Conservation (phyloP, 2,888 invertebrate genomes). For the Drosophila lacicola region DNA sequence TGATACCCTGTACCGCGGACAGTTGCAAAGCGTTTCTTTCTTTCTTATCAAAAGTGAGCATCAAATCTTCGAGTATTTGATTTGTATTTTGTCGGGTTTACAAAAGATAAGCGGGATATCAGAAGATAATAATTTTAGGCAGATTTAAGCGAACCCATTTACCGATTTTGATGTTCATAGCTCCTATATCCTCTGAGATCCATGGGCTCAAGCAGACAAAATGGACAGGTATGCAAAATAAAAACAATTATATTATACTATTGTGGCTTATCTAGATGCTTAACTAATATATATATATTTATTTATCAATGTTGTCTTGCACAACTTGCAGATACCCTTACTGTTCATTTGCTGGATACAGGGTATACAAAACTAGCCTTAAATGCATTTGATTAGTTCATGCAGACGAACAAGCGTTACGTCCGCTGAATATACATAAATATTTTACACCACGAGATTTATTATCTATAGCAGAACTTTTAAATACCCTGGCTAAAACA, state of each 20-base stretch:
- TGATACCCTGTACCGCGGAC: slow-evolving; percentile 3
- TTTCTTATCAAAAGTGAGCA: too few relatives aligned
- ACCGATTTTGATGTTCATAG: too few relatives aligned
- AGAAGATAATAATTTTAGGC: too few relatives aligned
- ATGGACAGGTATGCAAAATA: too few relatives aligned
- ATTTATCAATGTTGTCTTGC: not conserved
- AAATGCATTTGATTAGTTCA: not conserved
- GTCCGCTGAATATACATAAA: not conserved
- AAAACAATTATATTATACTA: too few relatives aligned
- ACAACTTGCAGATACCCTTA: not conserved
- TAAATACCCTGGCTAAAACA: not conserved
- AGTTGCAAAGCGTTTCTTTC: too few relatives aligned
- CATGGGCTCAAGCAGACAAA: not conserved
- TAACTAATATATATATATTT: not conserved
- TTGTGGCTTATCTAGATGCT: not conserved
- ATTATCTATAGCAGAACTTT: not conserved
- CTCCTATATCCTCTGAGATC: slow-evolving; percentile 3
- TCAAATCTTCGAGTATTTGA: too few relatives aligned
- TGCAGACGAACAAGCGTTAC: not conserved
- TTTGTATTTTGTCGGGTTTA: too few relatives aligned
- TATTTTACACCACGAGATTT: not conserved
- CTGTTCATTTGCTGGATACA: not conserved
- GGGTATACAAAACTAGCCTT: not conserved
- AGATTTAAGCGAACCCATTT: too few relatives aligned
- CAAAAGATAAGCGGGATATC: too few relatives aligned